Percentiles rank a stretch among this genome's conserved stretches.
phyloP scores from a whole-genome alignment of 2,888 invertebrate genomes.

The Drosophila melanosoma region DNA sequence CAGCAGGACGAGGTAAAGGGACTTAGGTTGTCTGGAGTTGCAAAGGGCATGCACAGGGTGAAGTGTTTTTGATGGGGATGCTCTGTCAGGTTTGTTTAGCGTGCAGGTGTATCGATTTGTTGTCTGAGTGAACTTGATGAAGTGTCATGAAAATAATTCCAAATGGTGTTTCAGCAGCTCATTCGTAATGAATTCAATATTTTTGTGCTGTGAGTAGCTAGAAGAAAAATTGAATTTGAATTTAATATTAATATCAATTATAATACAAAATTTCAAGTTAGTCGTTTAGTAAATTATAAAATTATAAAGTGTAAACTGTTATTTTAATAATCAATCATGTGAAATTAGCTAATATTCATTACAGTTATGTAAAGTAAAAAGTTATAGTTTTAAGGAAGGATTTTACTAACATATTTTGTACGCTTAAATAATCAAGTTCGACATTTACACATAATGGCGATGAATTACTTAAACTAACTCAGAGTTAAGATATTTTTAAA shows the following conservation, averaged over 20 bases:
- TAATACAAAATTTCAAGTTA: background rate
- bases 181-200: conserved; percentile 2
- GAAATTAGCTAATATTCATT: background rate
- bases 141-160: conserved; percentile 37
- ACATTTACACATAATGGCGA: background rate
- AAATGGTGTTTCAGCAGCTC: background rate
- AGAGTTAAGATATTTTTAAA: background rate
- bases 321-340: background rate
- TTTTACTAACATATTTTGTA: background rate
- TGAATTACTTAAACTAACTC: background rate
- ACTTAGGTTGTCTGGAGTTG: conserved; percentile 33
- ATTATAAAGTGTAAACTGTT: background rate
- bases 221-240: background rate
- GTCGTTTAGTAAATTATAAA: background rate
- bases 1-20: background rate
- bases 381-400: background rate
- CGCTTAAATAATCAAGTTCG: background rate
- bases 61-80: background rate
- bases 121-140: conserved; percentile 45
- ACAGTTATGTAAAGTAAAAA: background rate
- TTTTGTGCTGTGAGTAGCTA: background rate
- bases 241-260: background rate
- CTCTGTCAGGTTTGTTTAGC: conserved; percentile 29
- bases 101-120: conserved; percentile 54
- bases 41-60: background rate